A percentile compares a stretch with the other conserved stretches of the same genome.
Conservation (phyloP, 2,888 invertebrate species). For the Drosophila meridiana region DNA sequence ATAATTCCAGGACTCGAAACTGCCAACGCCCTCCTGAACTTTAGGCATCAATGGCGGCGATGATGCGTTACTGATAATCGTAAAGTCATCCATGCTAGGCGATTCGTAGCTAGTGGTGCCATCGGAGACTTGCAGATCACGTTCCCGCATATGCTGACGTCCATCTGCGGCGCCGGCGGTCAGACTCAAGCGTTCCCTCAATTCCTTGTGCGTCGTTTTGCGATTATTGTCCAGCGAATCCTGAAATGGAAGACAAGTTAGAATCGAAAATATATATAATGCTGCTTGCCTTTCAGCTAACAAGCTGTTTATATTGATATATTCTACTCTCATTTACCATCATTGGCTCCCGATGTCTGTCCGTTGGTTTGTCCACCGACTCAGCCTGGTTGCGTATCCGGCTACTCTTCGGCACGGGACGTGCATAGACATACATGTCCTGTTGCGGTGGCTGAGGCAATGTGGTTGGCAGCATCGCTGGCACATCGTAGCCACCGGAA, state of each 20-base stretch:
- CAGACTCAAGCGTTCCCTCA: conserved; percentile 68
- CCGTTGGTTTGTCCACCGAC: conserved; percentile 42
- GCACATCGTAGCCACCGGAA: conserved; percentile 50
- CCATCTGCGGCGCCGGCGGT: conserved; percentile 47
- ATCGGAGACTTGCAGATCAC: conserved; percentile 70
- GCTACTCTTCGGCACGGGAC: conserved; percentile 70
- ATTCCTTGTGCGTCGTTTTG: conserved; percentile 75
- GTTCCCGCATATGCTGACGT: conserved; percentile 51
- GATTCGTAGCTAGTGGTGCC: conserved; percentile 73
- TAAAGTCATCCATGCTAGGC: conserved; percentile 74
- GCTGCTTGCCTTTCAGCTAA: not conserved
- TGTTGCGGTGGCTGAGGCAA: conserved; percentile 53
- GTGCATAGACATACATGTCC: conserved; percentile 79
- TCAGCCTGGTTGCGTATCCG: conserved; percentile 53
- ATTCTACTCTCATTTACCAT: conserved; percentile 53
- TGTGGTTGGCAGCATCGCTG: conserved; percentile 54
- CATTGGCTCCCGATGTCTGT: conserved; percentile 62
- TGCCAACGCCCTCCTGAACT: conserved; percentile 89
- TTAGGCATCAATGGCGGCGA: conserved; percentile 84
- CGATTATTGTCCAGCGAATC: conserved; percentile 75
- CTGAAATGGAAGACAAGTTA: conserved; percentile 30
- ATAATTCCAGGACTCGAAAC: conserved; percentile 92
- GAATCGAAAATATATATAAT: not conserved
- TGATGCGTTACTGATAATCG: conserved; percentile 54
- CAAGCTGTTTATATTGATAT: not conserved